A percentile compares a stretch with the other conserved stretches of the same genome.
Conservation (phyloP, 2,888 invertebrate genomes). For the Elaeidobius kamerunicus region DNA sequence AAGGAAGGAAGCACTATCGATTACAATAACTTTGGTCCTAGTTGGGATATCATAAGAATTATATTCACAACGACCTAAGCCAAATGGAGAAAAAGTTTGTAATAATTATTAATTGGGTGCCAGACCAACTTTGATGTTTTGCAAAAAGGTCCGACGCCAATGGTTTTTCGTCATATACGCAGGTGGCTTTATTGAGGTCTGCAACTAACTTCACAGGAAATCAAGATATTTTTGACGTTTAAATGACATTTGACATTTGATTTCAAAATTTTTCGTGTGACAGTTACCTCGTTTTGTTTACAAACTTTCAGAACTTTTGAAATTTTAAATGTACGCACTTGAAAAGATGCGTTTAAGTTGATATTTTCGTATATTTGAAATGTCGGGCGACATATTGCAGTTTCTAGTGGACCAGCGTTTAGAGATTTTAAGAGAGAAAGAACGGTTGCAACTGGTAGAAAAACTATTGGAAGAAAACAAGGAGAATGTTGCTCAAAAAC, state of each 20-base stretch:
- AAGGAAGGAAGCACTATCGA: too few species aligned
- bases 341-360: neutral
- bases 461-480: constrained; percentile 5
- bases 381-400: constrained; percentile 37
- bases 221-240: too few species aligned
- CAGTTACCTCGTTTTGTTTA: constrained; percentile 5
- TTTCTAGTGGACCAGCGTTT: constrained; percentile 38
- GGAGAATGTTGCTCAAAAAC: neutral
- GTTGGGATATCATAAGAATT: too few species aligned
- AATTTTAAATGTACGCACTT: neutral
- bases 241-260: constrained; percentile 10
- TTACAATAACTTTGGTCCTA: too few species aligned
- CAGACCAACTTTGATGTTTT: too few species aligned
- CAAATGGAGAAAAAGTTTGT: too few species aligned
- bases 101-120: too few species aligned
- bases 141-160: too few species aligned
- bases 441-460: constrained; percentile 35
- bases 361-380: constrained; percentile 12
- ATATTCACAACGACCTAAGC: too few species aligned
- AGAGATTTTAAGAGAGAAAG: constrained; percentile 38
- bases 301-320: neutral
- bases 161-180: too few species aligned
- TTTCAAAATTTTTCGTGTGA: constrained; percentile 1
- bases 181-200: too few species aligned
- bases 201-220: too few species aligned